Evolutionary conservation across 2,113 vertebrate genomes (phyloP).

Genomic region (Larimichthys polyactis): DNA sequence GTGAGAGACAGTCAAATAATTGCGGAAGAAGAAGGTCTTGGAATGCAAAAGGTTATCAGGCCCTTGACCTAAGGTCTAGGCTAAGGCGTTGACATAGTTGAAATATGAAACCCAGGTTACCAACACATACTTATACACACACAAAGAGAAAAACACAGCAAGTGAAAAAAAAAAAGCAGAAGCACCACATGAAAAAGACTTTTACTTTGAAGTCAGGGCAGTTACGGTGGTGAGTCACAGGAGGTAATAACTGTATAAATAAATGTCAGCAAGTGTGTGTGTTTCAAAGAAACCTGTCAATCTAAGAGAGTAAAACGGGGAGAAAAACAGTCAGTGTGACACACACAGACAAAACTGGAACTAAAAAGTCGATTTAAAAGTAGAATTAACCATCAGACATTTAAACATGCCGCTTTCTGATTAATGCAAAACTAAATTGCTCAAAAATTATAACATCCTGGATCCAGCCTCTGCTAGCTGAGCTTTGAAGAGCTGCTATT

Average conservation of each 20-base stretch:
- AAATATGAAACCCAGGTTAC: constrained; percentile 57
- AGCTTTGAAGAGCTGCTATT: neutral
- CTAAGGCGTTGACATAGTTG: constrained; percentile 42
- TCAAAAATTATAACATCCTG: neutral
- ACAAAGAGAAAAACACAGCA: constrained; percentile 7
- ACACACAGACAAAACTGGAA: neutral
- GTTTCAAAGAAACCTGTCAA: constrained; percentile 14
- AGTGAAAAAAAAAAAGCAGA: constrained; percentile 32
- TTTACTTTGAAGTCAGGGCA: constrained; percentile 46
- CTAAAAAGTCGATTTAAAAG: neutral
- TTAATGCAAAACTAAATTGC: neutral
- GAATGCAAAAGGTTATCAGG: constrained; percentile 79
- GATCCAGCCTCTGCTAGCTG: neutral
- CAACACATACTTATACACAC: constrained; percentile 22
- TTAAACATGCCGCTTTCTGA: constrained; percentile 10
- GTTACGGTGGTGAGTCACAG: constrained; percentile 8
- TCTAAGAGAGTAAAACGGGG: neutral
- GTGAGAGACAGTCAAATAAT: neutral
- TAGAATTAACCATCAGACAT: neutral
- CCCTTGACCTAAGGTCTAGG: constrained; percentile 74
- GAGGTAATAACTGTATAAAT: neutral
- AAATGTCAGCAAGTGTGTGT: constrained; percentile 8
- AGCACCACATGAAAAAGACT: constrained; percentile 7
- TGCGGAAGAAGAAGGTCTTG: constrained; percentile 29
- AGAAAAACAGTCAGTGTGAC: neutral